A percentile compares a stretch with the other conserved stretches of the same genome.
Evolutionary conservation across 2,797 vertebrate species (phyloP).

Genomic region (Schizopygopsis pylzovi): DNA sequence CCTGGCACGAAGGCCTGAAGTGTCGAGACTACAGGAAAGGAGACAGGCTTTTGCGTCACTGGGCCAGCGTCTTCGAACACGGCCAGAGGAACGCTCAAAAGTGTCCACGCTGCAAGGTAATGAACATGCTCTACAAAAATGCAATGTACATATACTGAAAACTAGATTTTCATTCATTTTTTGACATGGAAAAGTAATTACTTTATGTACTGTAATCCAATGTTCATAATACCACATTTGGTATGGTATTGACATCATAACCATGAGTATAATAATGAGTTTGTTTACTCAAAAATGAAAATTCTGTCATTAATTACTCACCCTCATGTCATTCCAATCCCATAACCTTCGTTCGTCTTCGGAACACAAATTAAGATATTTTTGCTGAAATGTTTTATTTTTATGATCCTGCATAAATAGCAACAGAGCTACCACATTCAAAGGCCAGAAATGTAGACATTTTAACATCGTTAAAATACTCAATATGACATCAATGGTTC

Average conservation of each 20-base stretch:
- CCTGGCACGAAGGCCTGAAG: conserved; percentile 96
- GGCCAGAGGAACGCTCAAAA: conserved; percentile 99
- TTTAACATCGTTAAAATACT: background rate
- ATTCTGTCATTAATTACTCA: background rate
- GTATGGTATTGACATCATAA: background rate
- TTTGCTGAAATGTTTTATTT: background rate
- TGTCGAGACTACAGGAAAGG: conserved; percentile 96
- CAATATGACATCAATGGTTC: background rate
- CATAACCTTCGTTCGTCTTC: background rate
- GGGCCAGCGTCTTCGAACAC: conserved; percentile 95
- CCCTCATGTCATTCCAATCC: background rate
- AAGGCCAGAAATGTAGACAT: background rate
- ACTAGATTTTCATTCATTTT: background rate
- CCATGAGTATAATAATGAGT: background rate
- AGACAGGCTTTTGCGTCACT: conserved; percentile 93
- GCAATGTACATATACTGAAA: background rate
- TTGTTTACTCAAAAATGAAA: background rate
- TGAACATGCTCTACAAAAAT: background rate
- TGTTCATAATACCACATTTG: background rate
- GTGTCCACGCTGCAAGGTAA: conserved; percentile 96
- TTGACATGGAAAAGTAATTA: background rate
- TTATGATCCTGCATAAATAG: background rate
- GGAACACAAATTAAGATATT: background rate
- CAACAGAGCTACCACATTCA: background rate
- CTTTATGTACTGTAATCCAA: background rate